Evolutionary conservation across 2,113 vertebrate genomes (phyloP), one percentile per base, ranked within the genome.

Genomic region (Agelaius phoeniceus): DNA sequence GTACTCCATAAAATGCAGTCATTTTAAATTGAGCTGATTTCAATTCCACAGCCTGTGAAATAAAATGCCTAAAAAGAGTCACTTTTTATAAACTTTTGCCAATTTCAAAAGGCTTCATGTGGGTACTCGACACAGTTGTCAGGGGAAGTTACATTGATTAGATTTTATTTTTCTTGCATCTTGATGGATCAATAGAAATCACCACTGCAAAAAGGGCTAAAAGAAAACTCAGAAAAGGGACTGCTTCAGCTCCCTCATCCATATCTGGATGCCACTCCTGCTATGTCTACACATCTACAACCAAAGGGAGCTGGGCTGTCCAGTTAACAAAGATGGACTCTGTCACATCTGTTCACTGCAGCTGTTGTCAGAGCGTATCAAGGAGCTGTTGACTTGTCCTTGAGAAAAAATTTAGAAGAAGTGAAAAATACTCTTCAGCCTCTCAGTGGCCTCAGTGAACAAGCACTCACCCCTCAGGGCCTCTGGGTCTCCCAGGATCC

Each of bases 401-500:
- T 18, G 26, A 75, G 77, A 75, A 77, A n/a, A 73, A 74, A 92
- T 27, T 55, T 5, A 44, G 37, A 35, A 39, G 67, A 71, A 33
- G 26, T 63, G 30, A 55, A 86, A 51, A 78, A 44, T 9, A 13
- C 35, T 51, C 27, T 41, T 48, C 44, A 41, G 31, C 6, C 27
- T 84, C 54, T 52, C 43, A 37, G 2, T 6, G 58, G 48, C 14
- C 52, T 69, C 31, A 81, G n/a, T 28, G 44, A 87, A 82, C 43
- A 82, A 69, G 23, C 33, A 16, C 69, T 97, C 95, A 99, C 99
- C 99, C 98, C 95, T 98, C 49, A 99, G 98, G 78, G 99, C 99
- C 82, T 99, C 98, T 21, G 99, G 99, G 92, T 99, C 99, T 63
- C 98, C 99, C 65, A 99, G 96, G 91, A 99, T 99, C 86, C 99